A percentile compares a stretch with the other conserved stretches of the same genome.
These are phyloP conservation scores for Gisinianus flammeolus DNA, from an alignment of 2,888 invertebrate genomes.

Conservation along the genomic window DNA sequence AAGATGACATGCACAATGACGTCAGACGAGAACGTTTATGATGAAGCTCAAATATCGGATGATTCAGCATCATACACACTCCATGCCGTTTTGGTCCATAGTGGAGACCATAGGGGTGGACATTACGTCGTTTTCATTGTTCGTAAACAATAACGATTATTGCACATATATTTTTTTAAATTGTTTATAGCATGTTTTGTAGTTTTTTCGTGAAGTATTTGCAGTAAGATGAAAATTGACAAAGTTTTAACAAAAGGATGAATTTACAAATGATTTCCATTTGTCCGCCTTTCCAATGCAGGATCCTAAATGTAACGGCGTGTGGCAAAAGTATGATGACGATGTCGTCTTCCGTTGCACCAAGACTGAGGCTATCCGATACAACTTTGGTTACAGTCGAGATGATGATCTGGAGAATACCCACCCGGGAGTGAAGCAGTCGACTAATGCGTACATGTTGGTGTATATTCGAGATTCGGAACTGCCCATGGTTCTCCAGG, in stretches of 20 bases:
- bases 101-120: conserved; percentile 98
- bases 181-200: too few relatives aligned
- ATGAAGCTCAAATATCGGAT: conserved; percentile 66
- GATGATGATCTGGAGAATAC: conserved; percentile 36
- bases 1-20: conserved; percentile 69
- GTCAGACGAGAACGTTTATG: too few relatives aligned
- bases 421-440: conserved; percentile 57
- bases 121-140: conserved; percentile 91
- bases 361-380: conserved; percentile 94
- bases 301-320: conserved; percentile 94
- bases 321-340: conserved; percentile 99
- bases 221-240: too few relatives aligned
- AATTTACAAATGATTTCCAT: conserved; percentile 99
- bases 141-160: conserved; percentile 71
- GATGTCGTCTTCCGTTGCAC: conserved; percentile 97
- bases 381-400: conserved; percentile 79
- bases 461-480: conserved; percentile 95
- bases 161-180: too few relatives aligned
- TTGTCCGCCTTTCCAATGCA: too few relatives aligned
- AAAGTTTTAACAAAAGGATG: too few relatives aligned
- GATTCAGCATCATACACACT: conserved; percentile 76
- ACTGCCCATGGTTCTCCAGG: conserved; percentile 83
- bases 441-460: conserved; percentile 94
- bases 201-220: too few relatives aligned
- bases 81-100: conserved; percentile 96